phyloP scores from a whole-genome alignment of 2,113 vertebrate species.

The Barbus barbus region DNA sequence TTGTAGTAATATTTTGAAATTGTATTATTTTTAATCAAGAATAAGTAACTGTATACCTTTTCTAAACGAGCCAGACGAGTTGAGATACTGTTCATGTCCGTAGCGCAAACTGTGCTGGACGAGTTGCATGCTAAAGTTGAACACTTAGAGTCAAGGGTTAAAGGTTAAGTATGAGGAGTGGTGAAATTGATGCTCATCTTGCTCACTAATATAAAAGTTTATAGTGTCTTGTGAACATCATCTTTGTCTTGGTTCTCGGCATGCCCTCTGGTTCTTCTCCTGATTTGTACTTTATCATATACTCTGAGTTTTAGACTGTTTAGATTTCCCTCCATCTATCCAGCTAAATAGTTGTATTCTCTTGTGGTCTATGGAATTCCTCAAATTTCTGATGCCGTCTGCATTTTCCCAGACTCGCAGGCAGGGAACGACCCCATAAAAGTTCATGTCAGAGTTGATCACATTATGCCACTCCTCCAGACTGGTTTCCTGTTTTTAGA shows the following conservation, averaged over 20 bases:
- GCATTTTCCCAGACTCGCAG: constrained; percentile 14
- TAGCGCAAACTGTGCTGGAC: no score
- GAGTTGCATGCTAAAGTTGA: no score
- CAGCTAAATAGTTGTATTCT: constrained; percentile 14
- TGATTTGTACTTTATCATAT: background rate
- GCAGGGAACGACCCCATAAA: constrained; percentile 11
- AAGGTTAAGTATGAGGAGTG: background rate
- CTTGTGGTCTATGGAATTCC: constrained; percentile 16
- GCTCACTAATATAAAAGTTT: background rate
- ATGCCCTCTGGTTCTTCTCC: background rate
- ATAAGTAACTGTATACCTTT: no score
- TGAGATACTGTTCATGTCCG: no score
- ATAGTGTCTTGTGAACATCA: background rate
- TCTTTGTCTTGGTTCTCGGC: background rate
- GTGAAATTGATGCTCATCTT: background rate
- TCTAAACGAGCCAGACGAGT: no score
- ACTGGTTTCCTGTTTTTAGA: constrained; percentile 51
- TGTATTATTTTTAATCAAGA: no score
- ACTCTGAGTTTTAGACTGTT: constrained; percentile 13
- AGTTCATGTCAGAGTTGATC: constrained; percentile 33
- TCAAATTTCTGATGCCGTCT: constrained; percentile 25
- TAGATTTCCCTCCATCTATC: background rate
- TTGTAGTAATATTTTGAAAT: background rate
- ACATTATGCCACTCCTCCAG: constrained; percentile 25
- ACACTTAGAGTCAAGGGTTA: no score